phyloP scores from a whole-genome alignment of 2,113 vertebrate species.

The Misgurnus mizolepis region DNA sequence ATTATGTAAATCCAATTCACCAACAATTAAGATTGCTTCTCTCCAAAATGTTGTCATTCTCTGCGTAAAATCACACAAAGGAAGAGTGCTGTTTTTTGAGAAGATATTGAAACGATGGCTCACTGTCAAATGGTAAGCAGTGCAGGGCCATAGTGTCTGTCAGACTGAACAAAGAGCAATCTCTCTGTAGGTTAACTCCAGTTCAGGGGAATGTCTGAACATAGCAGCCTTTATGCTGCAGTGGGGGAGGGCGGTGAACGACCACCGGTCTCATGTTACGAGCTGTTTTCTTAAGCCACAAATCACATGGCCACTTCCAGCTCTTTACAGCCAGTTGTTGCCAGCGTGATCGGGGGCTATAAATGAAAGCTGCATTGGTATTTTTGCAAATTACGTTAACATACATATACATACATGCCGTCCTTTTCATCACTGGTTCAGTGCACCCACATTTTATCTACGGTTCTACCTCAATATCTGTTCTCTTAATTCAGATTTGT shows the following conservation, averaged over 20 bases:
- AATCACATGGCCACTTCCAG: slow-evolving; percentile 62
- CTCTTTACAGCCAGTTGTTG: slow-evolving; percentile 51
- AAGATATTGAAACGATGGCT: slow-evolving; percentile 30
- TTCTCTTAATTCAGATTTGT: too few species aligned
- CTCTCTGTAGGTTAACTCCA: slow-evolving; percentile 56
- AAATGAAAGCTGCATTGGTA: slow-evolving; percentile 3
- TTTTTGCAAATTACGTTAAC: not conserved
- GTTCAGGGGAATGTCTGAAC: slow-evolving; percentile 57
- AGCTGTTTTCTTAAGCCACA: slow-evolving; percentile 68
- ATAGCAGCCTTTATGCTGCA: slow-evolving; percentile 60
- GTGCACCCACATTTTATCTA: too few species aligned
- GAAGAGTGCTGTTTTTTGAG: slow-evolving; percentile 1
- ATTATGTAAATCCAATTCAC: slow-evolving; percentile 21
- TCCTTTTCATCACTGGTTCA: too few species aligned
- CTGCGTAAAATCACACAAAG: slow-evolving; percentile 9
- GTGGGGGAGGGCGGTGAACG: slow-evolving; percentile 57
- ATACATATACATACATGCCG: too few species aligned
- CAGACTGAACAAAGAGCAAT: slow-evolving; percentile 54
- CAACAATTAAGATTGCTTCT: slow-evolving; percentile 27
- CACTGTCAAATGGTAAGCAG: slow-evolving; percentile 43
- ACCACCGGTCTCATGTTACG: slow-evolving; percentile 61
- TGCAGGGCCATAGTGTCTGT: slow-evolving; percentile 28
- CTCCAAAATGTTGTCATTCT: slow-evolving; percentile 8
- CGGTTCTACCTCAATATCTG: too few species aligned
- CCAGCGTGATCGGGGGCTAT: slow-evolving; percentile 19